These are phyloP conservation scores for Drosophila lini DNA, from an alignment of 1,140 invertebrate genomes.

Conservation along the genomic window DNA sequence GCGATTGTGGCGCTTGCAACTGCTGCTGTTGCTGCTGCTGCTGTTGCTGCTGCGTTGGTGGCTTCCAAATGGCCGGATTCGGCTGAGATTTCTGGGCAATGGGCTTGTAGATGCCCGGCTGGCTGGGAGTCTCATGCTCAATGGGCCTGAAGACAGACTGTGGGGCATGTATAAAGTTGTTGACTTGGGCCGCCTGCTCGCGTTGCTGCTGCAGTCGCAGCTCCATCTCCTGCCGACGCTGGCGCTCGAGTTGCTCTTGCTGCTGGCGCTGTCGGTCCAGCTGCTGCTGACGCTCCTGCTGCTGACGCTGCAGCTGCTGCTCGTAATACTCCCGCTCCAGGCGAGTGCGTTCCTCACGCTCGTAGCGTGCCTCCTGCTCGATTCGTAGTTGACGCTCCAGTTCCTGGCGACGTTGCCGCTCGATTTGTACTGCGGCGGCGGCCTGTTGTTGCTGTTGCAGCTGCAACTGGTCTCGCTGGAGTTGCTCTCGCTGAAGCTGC, in stretches of 20 bases:
- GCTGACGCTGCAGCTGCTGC: constrained; percentile 63
- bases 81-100: constrained; percentile 64
- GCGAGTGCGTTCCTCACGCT: constrained; percentile 65
- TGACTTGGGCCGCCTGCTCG: constrained; percentile 84
- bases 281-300: constrained; percentile 62
- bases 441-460: constrained; percentile 65
- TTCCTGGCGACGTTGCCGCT: constrained; percentile 69
- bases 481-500: constrained; percentile 19
- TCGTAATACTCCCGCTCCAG: constrained; percentile 70
- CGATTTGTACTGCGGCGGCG: constrained; percentile 69
- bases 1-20: constrained; percentile 22
- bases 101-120: constrained; percentile 71
- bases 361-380: constrained; percentile 67
- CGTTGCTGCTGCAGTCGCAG: constrained; percentile 43
- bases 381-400: constrained; percentile 61
- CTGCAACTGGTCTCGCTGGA: constrained; percentile 46
- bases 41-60: constrained; percentile 37
- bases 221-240: constrained; percentile 41
- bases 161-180: constrained; percentile 90
- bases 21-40: constrained; percentile 13
- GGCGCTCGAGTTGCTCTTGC: constrained; percentile 64
- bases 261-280: constrained; percentile 65
- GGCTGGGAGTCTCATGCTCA: constrained; percentile 47
- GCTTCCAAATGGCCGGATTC: constrained; percentile 44
- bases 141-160: constrained; percentile 89